Base-by-base conservation (phyloP, 2,888 invertebrate genomes). In the Drymonia ruficornis region DNA sequence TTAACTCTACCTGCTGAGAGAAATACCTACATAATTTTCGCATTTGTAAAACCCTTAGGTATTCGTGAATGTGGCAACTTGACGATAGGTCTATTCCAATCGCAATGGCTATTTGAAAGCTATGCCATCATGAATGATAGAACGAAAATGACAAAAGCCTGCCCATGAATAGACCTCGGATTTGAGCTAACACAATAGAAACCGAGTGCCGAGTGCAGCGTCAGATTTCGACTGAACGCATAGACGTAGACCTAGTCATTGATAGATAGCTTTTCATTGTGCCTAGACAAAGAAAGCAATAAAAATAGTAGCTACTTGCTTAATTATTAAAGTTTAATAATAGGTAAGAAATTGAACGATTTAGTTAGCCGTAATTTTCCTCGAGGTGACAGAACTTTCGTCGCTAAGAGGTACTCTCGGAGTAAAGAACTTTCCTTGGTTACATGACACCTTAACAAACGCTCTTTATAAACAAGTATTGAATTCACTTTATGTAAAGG, bases 401-500 rank as follows among this genome's bases (percentile, higher is more conserved):
- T 23, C 4, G 23, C 23, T 23, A 23, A 23, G 6, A 23, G 23
- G 23, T 23, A 23, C 23, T 23, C 4, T 23, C 7, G 4, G 1
- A 23, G 23, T 23, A 6, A n/a, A 2, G 23, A 23, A 23, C 1
- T 23, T 23, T 23, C 31, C 31, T 31, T 3, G 31, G 12, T 31
- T 31, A 11, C 31, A 31, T 31, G 31, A 12, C 31, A 31, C 31
- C 12, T 13, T n/a, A 36, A 36, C n/a, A 36, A 36, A 36, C 36
- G 1, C 36, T 5, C 36, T 36, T 36, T 4, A 4, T 6, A 4
- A 36, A n/a, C 13, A n/a, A n/a, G 36, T n/a, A 5, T 36, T 64
- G 66, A 72, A 70, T 51, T 62, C 58, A 64, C 69, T 67, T 76
- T 67, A 74, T 72, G 72, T 67, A 61, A 61, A 74, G 66, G 59